Base-by-base conservation (phyloP, 2,113 vertebrate genomes). In the Grantiella picta region DNA sequence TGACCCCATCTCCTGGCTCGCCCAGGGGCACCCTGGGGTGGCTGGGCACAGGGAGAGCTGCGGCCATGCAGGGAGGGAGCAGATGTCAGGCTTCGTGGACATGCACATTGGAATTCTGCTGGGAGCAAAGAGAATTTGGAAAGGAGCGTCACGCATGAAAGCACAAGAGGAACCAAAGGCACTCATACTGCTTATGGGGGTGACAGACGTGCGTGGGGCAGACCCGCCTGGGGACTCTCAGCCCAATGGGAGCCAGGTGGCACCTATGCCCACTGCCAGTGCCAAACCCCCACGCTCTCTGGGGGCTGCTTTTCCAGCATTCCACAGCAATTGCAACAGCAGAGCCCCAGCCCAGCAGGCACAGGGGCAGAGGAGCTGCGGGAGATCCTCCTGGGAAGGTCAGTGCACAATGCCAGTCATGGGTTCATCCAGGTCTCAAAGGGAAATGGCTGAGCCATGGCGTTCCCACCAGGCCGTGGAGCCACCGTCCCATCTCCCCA, bases 191-290 rank as follows among this genome's bases (percentile, higher is more conserved):
- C 36, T 85, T 22, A 11, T 0, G 0, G 49, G n/a, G 38, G 9
- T 4, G 13, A 76, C 36, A 35, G 87, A 23, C 0, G 0, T 25
- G 71, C 14, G 0, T 14, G n/a, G 71, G 19, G 23, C 56, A 52
- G 61, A 57, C 19, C 36, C 0, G 0, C 25, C 65, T 61, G 42
- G 72, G 45, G 45, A 65, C 52, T 28, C 35, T n/a, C 20, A 47
- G 29, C 31, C 72, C 0, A 0, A 5, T 8, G 3, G 0, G n/a
- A 33, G 61, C 69, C 27, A 1, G 2, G 0, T 3, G 2, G 40
- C 1, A 0, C 42, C 49, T 1, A 0, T 50, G 54, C 22, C 76
- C 11, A 0, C 36, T 45, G 35, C 29, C 31, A 21, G 5, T 18
- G 15, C 54, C 47, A 56, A 40, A 10, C 42, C 44, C 44, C 35